Evolutionary conservation across 2,888 invertebrate genomes (phyloP).

Genomic region (Invenusta paracnida): DNA sequence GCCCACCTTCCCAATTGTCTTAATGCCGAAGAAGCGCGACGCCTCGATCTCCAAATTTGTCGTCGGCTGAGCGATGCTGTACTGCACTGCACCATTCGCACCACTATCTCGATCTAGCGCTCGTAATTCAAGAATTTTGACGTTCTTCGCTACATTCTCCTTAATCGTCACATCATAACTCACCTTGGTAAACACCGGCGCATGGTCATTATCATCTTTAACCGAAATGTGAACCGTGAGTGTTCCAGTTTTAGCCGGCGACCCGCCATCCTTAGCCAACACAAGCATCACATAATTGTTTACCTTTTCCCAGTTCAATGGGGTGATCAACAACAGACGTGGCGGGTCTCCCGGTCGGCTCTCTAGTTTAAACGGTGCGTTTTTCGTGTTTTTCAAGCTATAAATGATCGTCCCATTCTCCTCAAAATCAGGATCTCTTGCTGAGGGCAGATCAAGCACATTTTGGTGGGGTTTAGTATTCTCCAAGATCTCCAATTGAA

Average conservation of each 20-base stretch:
- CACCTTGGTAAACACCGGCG: background rate
- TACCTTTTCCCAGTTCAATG: background rate
- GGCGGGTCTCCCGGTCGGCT: background rate
- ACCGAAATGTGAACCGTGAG: background rate
- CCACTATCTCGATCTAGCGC: background rate
- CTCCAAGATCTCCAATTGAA: background rate
- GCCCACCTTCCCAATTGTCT: background rate
- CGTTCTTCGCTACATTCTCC: background rate
- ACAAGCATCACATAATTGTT: background rate
- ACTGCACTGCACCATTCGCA: background rate
- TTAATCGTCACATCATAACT: background rate
- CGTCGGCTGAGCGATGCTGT: background rate
- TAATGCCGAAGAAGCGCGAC: background rate
- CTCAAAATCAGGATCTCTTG: slow-evolving; percentile 10
- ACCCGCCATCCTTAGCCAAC: background rate
- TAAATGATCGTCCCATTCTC: background rate
- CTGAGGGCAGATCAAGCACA: background rate
- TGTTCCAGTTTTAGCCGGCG: background rate
- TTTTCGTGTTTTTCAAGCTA: background rate
- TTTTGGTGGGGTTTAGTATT: background rate
- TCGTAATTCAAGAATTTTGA: background rate
- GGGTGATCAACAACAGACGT: background rate
- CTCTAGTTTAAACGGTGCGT: background rate
- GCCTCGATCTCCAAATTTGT: background rate
- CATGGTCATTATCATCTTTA: slow-evolving; percentile 9